A percentile compares a stretch with the other conserved stretches of the same genome.
Evolutionary conservation across 2,888 invertebrate genomes (phyloP).

Genomic region (Tryphoninae sp.): DNA sequence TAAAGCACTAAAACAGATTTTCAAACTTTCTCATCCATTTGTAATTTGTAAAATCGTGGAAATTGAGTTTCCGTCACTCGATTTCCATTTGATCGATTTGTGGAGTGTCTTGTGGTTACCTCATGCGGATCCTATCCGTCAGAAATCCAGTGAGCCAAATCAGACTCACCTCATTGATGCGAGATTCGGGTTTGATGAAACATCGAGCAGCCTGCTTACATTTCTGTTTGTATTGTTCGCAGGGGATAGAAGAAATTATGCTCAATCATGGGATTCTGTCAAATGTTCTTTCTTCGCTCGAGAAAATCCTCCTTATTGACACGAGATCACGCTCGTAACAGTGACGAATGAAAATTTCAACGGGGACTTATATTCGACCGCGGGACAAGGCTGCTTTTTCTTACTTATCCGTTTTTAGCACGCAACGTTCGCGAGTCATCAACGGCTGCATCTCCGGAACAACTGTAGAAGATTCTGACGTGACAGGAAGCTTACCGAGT

Average conservation of each 20-base stretch:
- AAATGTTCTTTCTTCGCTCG: not conserved
- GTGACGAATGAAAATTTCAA: conserved; percentile 67
- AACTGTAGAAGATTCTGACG: not conserved
- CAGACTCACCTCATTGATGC: too few relatives aligned
- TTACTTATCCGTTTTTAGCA: conserved; percentile 20
- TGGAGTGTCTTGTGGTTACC: too few relatives aligned
- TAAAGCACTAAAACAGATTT: too few relatives aligned
- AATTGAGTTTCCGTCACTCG: too few relatives aligned
- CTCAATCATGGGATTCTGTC: not conserved
- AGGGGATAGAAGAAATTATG: not conserved
- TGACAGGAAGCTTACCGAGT: conserved; percentile 1
- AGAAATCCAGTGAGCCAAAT: too few relatives aligned
- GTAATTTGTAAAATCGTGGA: too few relatives aligned
- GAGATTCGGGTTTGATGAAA: too few relatives aligned
- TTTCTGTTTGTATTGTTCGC: not conserved
- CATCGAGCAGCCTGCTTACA: too few relatives aligned
- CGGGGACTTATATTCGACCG: conserved; percentile 14
- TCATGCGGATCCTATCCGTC: too few relatives aligned
- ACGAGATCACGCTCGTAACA: conserved; percentile 74
- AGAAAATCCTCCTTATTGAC: conserved; percentile 71
- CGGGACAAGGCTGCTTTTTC: not conserved
- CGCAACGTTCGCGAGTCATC: conserved; percentile 6
- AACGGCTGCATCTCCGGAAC: not conserved
- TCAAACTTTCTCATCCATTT: too few relatives aligned
- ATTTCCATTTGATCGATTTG: too few relatives aligned